phyloP scores from a whole-genome alignment of 2,113 vertebrate genomes.

The Penelope pileata region DNA sequence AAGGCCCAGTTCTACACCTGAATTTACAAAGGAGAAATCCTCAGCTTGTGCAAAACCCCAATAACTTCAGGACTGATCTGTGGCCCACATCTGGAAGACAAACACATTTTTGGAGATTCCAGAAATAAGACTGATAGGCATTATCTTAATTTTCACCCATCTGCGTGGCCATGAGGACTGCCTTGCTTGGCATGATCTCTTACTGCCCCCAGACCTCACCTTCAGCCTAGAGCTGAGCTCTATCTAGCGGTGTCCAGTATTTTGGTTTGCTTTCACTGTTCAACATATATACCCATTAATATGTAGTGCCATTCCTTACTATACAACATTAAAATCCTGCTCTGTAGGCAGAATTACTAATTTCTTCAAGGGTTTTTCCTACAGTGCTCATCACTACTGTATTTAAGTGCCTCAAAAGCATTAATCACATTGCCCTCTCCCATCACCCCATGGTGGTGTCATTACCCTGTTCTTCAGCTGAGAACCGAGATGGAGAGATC shows the following conservation, averaged over 20 bases:
- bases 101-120: background rate
- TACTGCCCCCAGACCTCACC: background rate
- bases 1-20: background rate
- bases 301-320: background rate
- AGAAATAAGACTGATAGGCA: background rate
- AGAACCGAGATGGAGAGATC: background rate
- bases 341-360: background rate
- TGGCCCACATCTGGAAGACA: background rate
- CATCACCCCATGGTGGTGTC: background rate
- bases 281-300: background rate
- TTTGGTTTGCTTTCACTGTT: background rate
- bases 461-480: background rate
- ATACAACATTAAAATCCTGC: background rate
- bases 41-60: background rate
- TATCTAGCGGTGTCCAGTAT: background rate
- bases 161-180: background rate
- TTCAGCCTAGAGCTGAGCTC: background rate
- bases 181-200: background rate
- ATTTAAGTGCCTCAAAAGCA: slow-evolving; percentile 22
- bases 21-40: background rate
- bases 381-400: background rate
- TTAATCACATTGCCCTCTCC: slow-evolving; percentile 8
- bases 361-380: slow-evolving; percentile 6
- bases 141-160: background rate
- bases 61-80: background rate